Evolutionary conservation across 2,797 vertebrate species (phyloP).

Genomic region (Crotalus adamanteus): DNA sequence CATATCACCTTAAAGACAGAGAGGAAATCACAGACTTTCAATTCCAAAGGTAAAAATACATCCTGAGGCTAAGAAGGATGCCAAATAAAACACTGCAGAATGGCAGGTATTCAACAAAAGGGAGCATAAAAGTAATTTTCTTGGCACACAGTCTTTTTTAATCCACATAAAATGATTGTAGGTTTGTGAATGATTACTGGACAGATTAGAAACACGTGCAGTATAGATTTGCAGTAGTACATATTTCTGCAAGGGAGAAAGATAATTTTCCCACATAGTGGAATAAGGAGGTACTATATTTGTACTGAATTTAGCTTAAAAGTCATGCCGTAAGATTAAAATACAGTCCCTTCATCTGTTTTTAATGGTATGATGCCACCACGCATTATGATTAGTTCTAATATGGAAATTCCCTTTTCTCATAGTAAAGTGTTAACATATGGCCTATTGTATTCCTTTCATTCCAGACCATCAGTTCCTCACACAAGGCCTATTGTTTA

Average conservation of each 20-base stretch:
- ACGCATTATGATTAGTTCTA: background rate
- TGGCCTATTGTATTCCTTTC: background rate
- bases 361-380: background rate
- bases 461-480: conserved; percentile 2
- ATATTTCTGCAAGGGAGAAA: background rate
- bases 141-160: background rate
- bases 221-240: background rate
- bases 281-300: background rate
- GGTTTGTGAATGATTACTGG: background rate
- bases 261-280: background rate
- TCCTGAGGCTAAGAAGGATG: background rate
- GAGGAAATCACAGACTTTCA: background rate
- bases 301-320: background rate
- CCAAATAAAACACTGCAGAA: background rate
- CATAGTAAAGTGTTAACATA: background rate
- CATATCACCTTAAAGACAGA: background rate
- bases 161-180: background rate
- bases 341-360: background rate
- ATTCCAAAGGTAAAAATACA: background rate
- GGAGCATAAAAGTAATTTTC: background rate
- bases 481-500: conserved; percentile 2
- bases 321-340: background rate
- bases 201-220: background rate
- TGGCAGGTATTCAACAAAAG: background rate
- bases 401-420: background rate